Percentiles rank a stretch among this genome's conserved stretches.
Conservation (phyloP, 2,888 invertebrate species). For the Temnothorax rugatulus region DNA sequence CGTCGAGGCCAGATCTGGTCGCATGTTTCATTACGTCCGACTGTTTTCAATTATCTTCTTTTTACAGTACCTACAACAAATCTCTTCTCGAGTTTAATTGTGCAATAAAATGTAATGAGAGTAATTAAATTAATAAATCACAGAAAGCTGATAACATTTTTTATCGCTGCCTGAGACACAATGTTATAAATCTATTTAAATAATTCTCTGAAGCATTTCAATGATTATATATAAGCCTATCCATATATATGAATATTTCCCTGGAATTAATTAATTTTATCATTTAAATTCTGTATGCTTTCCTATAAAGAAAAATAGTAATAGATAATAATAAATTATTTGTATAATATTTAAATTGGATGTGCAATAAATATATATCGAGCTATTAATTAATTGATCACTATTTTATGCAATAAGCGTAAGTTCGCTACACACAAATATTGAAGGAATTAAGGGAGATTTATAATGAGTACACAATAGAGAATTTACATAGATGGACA, state of each 20-base stretch:
- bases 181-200: slow-evolving; percentile 11
- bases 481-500: neutral
- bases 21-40: slow-evolving; percentile 72
- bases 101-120: neutral
- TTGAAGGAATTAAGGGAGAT: neutral
- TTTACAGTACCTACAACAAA: slow-evolving; percentile 35
- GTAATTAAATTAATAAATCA: neutral
- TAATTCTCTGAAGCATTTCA: neutral
- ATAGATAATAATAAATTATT: neutral
- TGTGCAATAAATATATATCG: neutral
- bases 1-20: slow-evolving; percentile 72
- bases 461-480: slow-evolving; percentile 5
- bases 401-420: neutral
- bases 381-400: neutral
- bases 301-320: neutral
- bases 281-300: neutral
- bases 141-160: neutral
- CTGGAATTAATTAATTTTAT: neutral
- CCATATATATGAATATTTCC: neutral
- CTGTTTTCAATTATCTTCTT: slow-evolving; percentile 61
- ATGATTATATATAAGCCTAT: neutral
- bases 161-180: neutral
- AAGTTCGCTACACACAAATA: neutral
- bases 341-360: neutral
- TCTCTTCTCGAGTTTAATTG: slow-evolving; percentile 31